Percentiles rank a stretch among this genome's conserved stretches.
These are phyloP conservation scores for Tichodroma muraria DNA, from an alignment of 2,113 vertebrate genomes.

Conservation along the genomic window DNA sequence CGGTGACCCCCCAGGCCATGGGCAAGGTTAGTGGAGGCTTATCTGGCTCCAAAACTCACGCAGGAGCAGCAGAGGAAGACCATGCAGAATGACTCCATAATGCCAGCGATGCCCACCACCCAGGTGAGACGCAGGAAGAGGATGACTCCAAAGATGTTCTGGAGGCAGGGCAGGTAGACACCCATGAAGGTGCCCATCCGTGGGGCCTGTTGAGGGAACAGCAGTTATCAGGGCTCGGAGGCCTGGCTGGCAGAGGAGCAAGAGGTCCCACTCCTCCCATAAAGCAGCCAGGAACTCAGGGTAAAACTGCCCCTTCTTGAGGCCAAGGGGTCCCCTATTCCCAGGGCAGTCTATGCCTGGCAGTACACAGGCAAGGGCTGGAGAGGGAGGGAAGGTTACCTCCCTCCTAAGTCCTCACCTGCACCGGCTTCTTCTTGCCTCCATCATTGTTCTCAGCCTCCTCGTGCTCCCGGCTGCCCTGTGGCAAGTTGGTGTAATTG, in stretches of 20 bases:
- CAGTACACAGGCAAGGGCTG: neutral
- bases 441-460: constrained; percentile 96
- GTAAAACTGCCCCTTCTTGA: neutral
- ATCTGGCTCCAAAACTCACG: constrained; percentile 72
- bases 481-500: constrained; percentile 95
- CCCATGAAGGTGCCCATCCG: constrained; percentile 98
- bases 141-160: constrained; percentile 99
- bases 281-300: neutral
- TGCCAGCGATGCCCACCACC: constrained; percentile 93
- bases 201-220: constrained; percentile 74
- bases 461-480: constrained; percentile 93
- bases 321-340: rapidly evolving
- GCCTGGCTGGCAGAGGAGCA: neutral
- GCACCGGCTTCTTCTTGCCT: constrained; percentile 76
- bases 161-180: constrained; percentile 95
- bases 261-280: neutral
- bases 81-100: constrained; percentile 93
- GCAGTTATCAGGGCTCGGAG: neutral
- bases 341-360: neutral
- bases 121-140: constrained; percentile 97
- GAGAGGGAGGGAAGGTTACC: neutral
- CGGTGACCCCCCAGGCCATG: neutral
- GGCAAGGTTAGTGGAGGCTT: neutral
- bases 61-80: constrained; percentile 95
- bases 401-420: constrained; percentile 44